Percentiles rank a stretch among this genome's conserved stretches.
These are phyloP conservation scores for Melangyna quadrimaculata DNA, from an alignment of 2,888 invertebrate genomes.

Conservation along the genomic window DNA sequence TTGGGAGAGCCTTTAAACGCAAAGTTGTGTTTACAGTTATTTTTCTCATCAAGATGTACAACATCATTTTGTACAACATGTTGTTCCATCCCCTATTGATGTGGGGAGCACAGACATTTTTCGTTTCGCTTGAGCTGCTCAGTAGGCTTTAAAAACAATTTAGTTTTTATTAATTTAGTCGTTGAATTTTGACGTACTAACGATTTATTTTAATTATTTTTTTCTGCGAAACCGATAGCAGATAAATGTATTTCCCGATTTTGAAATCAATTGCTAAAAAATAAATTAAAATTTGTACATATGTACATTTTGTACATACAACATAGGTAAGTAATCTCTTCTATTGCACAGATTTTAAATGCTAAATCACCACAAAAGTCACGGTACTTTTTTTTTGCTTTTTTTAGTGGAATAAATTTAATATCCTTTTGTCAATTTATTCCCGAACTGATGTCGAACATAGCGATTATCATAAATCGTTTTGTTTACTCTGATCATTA, in stretches of 20 bases:
- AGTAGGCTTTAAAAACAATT: too few species aligned
- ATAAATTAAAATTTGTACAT: background rate
- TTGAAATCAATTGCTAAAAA: background rate
- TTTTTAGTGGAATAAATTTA: background rate
- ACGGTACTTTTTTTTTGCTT: background rate
- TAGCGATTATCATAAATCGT: slow-evolving; percentile 6
- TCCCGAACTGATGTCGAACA: background rate
- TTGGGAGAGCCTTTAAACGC: too few species aligned
- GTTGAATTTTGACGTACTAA: too few species aligned
- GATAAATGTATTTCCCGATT: background rate
- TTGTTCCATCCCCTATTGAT: too few species aligned
- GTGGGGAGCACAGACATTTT: too few species aligned
- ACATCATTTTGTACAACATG: too few species aligned
- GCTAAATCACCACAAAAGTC: background rate
- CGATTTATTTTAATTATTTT: too few species aligned
- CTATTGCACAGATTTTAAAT: background rate
- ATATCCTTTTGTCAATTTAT: background rate
- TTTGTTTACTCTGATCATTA: slow-evolving; percentile 14
- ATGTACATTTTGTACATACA: background rate
- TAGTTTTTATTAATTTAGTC: too few species aligned
- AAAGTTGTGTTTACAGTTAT: too few species aligned
- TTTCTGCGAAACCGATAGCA: background rate
- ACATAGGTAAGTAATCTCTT: background rate
- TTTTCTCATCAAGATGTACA: too few species aligned
- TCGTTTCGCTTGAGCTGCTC: too few species aligned